phyloP scores from a whole-genome alignment of 2,113 vertebrate species.

The Nesoenas mayeri region DNA sequence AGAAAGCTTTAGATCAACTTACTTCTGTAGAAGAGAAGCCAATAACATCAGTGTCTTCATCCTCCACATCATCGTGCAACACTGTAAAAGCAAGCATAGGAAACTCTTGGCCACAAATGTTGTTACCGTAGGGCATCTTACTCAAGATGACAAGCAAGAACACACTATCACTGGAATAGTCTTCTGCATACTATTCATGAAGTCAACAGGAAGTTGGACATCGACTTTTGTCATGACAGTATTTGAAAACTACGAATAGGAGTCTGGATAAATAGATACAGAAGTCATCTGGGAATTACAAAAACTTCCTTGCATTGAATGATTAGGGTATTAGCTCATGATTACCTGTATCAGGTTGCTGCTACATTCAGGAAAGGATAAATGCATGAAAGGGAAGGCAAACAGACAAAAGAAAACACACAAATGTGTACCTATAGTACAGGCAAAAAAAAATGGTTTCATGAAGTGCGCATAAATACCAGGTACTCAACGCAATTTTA shows the following conservation, averaged over 20 bases:
- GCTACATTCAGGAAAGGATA: neutral
- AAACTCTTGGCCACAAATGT: neutral
- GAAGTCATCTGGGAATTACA: neutral
- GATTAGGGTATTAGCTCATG: neutral
- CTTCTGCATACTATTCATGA: neutral
- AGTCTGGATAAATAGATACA: neutral
- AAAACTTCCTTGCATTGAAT: neutral
- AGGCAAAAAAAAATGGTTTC: neutral
- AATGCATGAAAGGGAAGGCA: fast-evolving
- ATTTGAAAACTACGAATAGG: neutral
- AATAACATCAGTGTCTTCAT: neutral
- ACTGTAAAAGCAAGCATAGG: constrained; percentile 2
- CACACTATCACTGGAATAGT: fast-evolving
- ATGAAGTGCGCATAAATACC: neutral
- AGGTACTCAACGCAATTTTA: fast-evolving
- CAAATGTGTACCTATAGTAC: neutral
- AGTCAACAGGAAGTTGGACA: neutral
- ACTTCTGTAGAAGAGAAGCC: neutral
- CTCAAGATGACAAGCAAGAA: neutral
- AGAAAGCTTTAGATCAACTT: neutral
- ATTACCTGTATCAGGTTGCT: neutral
- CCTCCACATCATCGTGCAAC: neutral
- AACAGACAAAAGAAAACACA: fast-evolving
- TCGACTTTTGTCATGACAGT: neutral
- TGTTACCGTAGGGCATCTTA: neutral